These are phyloP conservation scores for Zoroaster sp. DNA, from an alignment of 53 echinoderm and acorn worm genomes.

Conservation along the genomic window DNA sequence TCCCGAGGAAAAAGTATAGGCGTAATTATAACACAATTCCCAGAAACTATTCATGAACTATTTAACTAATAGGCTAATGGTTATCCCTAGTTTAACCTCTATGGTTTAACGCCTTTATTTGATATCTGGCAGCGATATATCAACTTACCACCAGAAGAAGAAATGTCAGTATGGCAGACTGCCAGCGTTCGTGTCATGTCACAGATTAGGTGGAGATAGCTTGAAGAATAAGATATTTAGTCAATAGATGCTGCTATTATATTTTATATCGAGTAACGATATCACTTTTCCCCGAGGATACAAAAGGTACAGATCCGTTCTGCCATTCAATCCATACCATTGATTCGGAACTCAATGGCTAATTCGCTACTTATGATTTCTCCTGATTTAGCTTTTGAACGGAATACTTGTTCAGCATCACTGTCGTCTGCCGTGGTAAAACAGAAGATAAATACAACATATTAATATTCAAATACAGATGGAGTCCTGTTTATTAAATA, in stretches of 20 bases:
- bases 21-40: not conserved
- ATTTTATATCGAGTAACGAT: not conserved
- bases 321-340: not conserved
- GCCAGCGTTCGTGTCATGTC: not conserved
- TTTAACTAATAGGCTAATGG: not conserved
- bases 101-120: too few species aligned
- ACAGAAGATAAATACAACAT: too few species aligned
- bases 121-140: not conserved
- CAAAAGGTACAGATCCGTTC: not conserved
- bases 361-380: not conserved
- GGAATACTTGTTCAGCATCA: too few species aligned
- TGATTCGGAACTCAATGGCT: not conserved
- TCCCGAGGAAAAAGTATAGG: too few species aligned
- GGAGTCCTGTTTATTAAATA: too few species aligned
- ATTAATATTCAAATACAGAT: too few species aligned
- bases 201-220: not conserved
- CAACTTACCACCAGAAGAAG: not conserved
- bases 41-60: not conserved
- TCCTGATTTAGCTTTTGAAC: too few species aligned
- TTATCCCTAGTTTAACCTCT: not conserved
- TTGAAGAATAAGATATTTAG: not conserved
- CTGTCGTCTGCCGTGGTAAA: too few species aligned
- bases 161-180: not conserved
- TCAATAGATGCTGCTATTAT: not conserved
- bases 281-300: not conserved